Conservation (phyloP, 2,113 vertebrate genomes). For the Xiphias gladius region DNA sequence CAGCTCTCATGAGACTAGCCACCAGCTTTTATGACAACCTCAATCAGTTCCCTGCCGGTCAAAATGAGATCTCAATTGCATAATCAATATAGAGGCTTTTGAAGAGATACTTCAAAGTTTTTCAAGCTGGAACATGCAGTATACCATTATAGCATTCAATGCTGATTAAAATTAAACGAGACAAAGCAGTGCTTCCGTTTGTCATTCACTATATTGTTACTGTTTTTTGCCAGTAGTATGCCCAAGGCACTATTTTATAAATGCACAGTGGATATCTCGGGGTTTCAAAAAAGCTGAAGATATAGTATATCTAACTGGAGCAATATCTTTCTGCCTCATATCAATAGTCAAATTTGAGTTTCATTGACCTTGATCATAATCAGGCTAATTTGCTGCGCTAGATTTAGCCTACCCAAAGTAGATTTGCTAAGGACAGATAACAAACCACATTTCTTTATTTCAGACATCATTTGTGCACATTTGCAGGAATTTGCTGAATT, state of each 20-base stretch:
- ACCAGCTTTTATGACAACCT: slow-evolving; percentile 72
- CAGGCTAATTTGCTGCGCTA: slow-evolving; percentile 17
- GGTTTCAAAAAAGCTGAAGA: slow-evolving; percentile 7
- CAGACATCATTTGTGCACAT: slow-evolving; percentile 30
- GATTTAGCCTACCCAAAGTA: slow-evolving; percentile 23
- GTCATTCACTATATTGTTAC: slow-evolving; percentile 9
- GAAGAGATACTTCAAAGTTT: slow-evolving; percentile 36
- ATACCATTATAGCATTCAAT: slow-evolving; percentile 19
- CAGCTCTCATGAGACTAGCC: slow-evolving; percentile 56
- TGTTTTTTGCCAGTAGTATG: slow-evolving; percentile 8
- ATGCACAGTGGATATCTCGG: background rate
- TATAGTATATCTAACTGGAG: slow-evolving; percentile 34
- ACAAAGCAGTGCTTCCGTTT: slow-evolving; percentile 18
- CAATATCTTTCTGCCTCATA: slow-evolving; percentile 34
- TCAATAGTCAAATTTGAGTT: slow-evolving; percentile 62
- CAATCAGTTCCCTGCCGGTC: slow-evolving; percentile 60
- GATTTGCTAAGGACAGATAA: slow-evolving; percentile 13
- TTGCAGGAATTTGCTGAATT: slow-evolving; percentile 29
- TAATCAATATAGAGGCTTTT: slow-evolving; percentile 57
- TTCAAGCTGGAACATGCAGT: slow-evolving; percentile 35
- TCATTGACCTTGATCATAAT: slow-evolving; percentile 59
- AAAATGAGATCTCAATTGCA: slow-evolving; percentile 57
- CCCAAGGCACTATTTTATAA: slow-evolving; percentile 3
- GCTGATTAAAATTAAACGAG: slow-evolving; percentile 37
- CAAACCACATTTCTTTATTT: slow-evolving; percentile 31